Conservation (phyloP, 2,888 invertebrate genomes). For the Acrocyrtus sp. region DNA sequence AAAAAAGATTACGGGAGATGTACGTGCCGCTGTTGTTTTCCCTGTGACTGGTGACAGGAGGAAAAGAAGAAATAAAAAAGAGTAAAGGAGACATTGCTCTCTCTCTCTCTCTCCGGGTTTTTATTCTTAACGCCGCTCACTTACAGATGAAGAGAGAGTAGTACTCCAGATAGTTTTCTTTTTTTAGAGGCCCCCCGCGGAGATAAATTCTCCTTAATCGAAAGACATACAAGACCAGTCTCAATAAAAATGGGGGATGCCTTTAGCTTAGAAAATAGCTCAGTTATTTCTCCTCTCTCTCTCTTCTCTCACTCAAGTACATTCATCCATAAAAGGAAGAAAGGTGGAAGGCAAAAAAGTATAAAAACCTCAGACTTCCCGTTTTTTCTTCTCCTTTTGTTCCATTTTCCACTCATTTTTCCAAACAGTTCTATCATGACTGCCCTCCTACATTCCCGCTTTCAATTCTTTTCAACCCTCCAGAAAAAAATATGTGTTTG, state of each 20-base stretch:
- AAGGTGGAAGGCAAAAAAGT: conserved; percentile 1
- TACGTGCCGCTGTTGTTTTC: too few relatives aligned
- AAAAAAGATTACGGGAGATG: too few relatives aligned
- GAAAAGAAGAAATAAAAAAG: conserved; percentile 36
- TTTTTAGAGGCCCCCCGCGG: conserved; percentile 63
- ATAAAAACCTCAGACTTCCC: background rate
- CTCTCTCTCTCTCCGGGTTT: conserved; percentile 3
- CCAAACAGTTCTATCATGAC: too few relatives aligned
- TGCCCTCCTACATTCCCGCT: too few relatives aligned
- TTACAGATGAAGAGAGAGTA: conserved; percentile 29
- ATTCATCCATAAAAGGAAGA: too few relatives aligned
- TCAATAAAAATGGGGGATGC: conserved; percentile 62
- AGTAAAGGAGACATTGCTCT: conserved; percentile 46
- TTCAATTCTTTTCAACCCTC: too few relatives aligned
- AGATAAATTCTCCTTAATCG: conserved; percentile 64
- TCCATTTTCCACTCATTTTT: too few relatives aligned
- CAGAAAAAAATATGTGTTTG: too few relatives aligned
- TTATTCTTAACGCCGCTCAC: background rate
- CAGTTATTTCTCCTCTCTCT: conserved; percentile 12
- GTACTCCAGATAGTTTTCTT: conserved; percentile 58
- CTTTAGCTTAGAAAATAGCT: conserved; percentile 39
- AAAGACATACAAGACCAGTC: conserved; percentile 61
- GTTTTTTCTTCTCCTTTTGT: conserved; percentile 2
- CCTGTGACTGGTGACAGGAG: conserved; percentile 39
- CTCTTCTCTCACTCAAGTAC: too few relatives aligned